Base-by-base conservation (phyloP, 2,888 invertebrate genomes). In the Bombyx huttoni region DNA sequence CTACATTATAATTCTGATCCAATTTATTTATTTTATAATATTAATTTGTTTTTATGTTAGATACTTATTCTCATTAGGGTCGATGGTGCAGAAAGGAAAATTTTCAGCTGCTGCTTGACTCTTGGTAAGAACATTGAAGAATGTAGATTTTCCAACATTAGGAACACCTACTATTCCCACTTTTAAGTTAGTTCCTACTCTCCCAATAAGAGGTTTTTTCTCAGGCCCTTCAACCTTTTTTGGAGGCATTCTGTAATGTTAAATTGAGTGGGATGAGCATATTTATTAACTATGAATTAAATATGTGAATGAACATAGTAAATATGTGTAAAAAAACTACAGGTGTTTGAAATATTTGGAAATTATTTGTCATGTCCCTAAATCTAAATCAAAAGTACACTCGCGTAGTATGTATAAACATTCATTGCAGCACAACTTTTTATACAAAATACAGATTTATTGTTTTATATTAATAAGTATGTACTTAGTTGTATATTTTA, bases 1-100 rank as follows among this genome's bases (percentile, higher is more conserved):
- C n/a, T n/a, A n/a, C n/a, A n/a, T n/a, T n/a, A n/a, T n/a, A n/a
- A n/a, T n/a, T n/a, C n/a, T n/a, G n/a, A n/a, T n/a, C n/a, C n/a
- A n/a, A n/a, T n/a, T n/a, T n/a, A n/a, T n/a, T n/a, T n/a, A n/a
- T n/a, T n/a, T n/a, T 24, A 24, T 24, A 24, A 24, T 24, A 24
- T 24, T 24, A 24, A 24, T 47, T n/a, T 14, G 13, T 13, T 24
- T 13, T 47, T 47, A 24, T 8, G 10, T 13, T 48, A 40, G 61
- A 93, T 94, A 97, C 97, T 97, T 96, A 98, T 97, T 98, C 92
- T 99, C 99, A 96, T 99, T 99, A 49, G 99, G 99, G 89, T 99
- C 98, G 78, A 99, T 99, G 81, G 99, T 99, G 90, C 99, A 99
- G 91, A 99, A 99, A 0, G 99, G 99, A 78, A 99, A 99, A 81